phyloP scores from a whole-genome alignment of 1,140 invertebrate species.

The Drosophila ercepeae region DNA sequence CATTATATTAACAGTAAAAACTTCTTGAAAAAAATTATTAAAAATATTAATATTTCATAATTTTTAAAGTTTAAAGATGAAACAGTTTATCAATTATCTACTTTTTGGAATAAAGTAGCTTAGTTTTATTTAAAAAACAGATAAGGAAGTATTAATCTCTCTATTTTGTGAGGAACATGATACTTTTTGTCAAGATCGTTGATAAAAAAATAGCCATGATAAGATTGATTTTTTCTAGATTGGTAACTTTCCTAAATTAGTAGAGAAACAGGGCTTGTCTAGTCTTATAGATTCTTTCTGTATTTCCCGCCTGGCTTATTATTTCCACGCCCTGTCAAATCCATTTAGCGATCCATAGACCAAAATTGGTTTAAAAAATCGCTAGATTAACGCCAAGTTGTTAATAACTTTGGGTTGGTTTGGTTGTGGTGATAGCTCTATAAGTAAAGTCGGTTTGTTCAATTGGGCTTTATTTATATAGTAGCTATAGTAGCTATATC shows the following conservation, averaged over 20 bases:
- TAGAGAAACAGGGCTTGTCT: background rate
- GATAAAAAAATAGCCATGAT: background rate
- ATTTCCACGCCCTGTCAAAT: constrained; percentile 2
- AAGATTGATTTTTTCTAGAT: background rate
- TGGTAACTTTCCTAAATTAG: constrained; percentile 1
- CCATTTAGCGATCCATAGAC: constrained; percentile 22
- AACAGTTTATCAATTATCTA: background rate
- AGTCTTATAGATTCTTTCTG: background rate
- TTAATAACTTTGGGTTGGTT: constrained; percentile 9
- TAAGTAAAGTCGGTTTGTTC: constrained; percentile 30
- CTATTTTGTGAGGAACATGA: background rate
- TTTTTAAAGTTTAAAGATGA: too few species aligned
- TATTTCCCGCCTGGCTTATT: background rate
- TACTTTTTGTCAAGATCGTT: background rate
- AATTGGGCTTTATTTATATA: background rate
- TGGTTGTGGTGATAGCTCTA: constrained; percentile 51
- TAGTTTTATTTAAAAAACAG: background rate
- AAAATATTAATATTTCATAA: too few species aligned
- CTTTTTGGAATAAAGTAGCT: background rate
- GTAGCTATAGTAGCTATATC: background rate
- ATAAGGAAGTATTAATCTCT: background rate
- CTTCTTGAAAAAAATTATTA: too few species aligned
- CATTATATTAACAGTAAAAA: background rate
- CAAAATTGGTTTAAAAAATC: background rate
- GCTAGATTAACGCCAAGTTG: constrained; percentile 16